Conservation (phyloP, 1,140 invertebrate species). For the Trinorchestia longiramus region DNA sequence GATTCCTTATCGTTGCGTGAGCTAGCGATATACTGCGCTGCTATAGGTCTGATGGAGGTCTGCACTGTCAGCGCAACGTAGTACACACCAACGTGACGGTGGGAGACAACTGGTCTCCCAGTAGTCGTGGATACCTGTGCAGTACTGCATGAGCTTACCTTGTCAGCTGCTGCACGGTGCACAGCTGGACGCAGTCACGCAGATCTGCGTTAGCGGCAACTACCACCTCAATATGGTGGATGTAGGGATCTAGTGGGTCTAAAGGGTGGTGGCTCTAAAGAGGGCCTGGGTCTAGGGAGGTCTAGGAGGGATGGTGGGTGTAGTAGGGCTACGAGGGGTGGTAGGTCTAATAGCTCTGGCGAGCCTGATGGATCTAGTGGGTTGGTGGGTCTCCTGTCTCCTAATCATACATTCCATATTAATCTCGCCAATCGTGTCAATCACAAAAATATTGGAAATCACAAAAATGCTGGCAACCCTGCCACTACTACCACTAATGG, state of each 20-base stretch:
- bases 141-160: neutral
- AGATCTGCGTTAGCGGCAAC: neutral
- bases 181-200: neutral
- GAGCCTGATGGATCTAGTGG: too few species aligned
- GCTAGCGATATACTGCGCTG: too few species aligned
- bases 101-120: neutral
- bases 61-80: neutral
- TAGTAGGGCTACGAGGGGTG: neutral
- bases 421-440: neutral
- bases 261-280: neutral
- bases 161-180: neutral
- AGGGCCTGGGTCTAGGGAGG: too few species aligned
- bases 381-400: too few species aligned
- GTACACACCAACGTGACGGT: neutral
- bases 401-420: neutral
- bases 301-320: neutral
- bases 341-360: too few species aligned
- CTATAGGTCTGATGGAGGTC: too few species aligned
- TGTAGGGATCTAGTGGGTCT: neutral
- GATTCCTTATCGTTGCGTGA: too few species aligned
- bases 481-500: neutral
- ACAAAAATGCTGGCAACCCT: neutral
- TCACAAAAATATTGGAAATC: neutral
- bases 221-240: neutral
- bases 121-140: neutral